phyloP scores from a whole-genome alignment of 2,888 invertebrate genomes.

The Alentia gelatinosa region DNA sequence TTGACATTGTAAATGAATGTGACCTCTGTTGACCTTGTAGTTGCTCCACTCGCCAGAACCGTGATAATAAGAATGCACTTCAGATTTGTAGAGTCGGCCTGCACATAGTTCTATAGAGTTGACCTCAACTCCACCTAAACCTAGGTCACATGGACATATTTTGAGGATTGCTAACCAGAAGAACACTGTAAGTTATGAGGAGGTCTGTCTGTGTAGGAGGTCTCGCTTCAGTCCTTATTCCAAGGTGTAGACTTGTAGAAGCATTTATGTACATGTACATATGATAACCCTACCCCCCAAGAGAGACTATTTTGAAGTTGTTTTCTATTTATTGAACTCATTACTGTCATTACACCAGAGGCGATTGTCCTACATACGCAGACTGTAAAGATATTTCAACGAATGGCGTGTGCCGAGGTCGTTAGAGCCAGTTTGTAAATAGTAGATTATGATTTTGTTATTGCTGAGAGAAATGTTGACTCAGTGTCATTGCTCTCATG shows the following conservation, averaged over 20 bases:
- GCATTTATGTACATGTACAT: conserved; percentile 39
- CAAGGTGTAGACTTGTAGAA: not conserved
- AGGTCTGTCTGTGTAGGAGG: not conserved
- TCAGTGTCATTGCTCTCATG: not conserved
- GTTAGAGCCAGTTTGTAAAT: conserved; percentile 9
- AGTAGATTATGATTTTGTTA: conserved; percentile 15
- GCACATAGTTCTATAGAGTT: not conserved
- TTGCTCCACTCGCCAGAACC: not conserved
- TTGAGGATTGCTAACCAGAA: not conserved
- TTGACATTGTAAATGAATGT: conserved; percentile 3
- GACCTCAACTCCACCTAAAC: not conserved
- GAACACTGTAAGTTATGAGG: not conserved
- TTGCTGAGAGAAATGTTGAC: not conserved
- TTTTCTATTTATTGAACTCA: conserved; percentile 49
- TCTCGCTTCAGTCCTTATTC: not conserved
- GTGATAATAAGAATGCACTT: not conserved
- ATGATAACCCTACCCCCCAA: not conserved
- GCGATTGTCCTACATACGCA: not conserved
- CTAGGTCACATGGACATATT: not conserved
- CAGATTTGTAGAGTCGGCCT: not conserved
- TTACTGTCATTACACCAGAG: conserved; percentile 2
- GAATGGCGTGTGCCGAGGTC: not conserved
- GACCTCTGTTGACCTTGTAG: not conserved
- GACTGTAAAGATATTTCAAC: conserved; percentile 28
- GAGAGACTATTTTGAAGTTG: conserved; percentile 49